Conservation (phyloP, 2,113 vertebrate species). For the Aegypius monachus region DNA sequence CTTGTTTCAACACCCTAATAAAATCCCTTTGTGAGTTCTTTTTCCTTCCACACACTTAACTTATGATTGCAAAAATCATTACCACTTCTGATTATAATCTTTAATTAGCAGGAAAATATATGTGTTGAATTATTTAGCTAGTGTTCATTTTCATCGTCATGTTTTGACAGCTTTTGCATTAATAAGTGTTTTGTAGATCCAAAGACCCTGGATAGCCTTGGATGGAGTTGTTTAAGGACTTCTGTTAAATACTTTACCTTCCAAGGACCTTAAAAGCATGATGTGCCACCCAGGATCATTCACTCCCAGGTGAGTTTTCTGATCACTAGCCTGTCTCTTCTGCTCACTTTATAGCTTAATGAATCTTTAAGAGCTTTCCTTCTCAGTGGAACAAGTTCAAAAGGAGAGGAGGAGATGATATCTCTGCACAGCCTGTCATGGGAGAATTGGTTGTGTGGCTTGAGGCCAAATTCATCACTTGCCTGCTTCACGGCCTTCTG, state of each 20-base stretch:
- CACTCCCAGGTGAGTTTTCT: background rate
- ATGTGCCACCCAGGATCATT: background rate
- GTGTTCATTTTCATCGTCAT: background rate
- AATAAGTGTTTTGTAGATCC: background rate
- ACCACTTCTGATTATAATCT: conserved; percentile 57
- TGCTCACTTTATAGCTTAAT: background rate
- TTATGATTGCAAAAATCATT: conserved; percentile 53
- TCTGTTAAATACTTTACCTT: background rate
- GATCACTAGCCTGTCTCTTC: background rate
- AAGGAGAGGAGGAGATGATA: background rate
- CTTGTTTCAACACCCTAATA: conserved; percentile 32
- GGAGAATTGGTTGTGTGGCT: background rate
- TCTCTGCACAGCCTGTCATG: background rate
- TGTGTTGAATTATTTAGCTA: conserved; percentile 54
- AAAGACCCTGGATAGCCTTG: background rate
- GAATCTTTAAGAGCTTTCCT: conserved; percentile 29
- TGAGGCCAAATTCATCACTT: background rate
- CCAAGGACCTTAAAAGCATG: background rate
- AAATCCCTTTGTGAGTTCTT: background rate
- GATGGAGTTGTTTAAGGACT: background rate
- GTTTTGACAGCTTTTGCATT: conserved; percentile 35
- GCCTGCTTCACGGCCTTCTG: background rate
- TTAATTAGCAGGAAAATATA: conserved; percentile 57
- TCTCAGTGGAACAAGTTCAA: background rate
- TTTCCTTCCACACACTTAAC: conserved; percentile 32